Base-by-base conservation (phyloP, 2,888 invertebrate genomes). In the Lysandra coridon region DNA sequence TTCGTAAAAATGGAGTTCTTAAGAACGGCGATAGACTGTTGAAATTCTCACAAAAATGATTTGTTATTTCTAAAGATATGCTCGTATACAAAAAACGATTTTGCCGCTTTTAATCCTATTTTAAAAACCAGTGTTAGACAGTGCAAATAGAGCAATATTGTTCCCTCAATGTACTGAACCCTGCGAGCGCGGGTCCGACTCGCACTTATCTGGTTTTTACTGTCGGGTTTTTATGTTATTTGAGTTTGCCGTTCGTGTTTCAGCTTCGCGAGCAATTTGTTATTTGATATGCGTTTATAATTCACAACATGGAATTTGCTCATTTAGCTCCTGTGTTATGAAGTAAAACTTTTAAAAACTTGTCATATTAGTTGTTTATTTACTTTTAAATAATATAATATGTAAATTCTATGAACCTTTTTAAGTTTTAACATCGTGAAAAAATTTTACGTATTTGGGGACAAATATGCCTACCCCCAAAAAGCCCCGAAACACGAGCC, bases 281-380 rank as follows among this genome's bases (percentile, higher is more conserved):
- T 69, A 37, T 69, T 64, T 69, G 69, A 37, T 69, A 37, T 69
- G 69, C 23, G 69, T 69, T 69, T 37, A 69, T 57, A 57, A 57
- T 57, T 57, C 57, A 57, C 17, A 57, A 57, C 57, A 57, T 69
- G 33, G 33, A 33, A 69, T 69, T 69, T 69, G 14, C 69, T 37
- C 64, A 30, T 69, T 33, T 69, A 69, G 17, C 33, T 69, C 69
- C 33, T 3, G 4, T 69, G 64, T 64, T 64, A 64, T 33, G 1
- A 37, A 37, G 30, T 30, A 12, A 30, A 30, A 12, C 12, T 69
- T 33, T 69, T 0, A 14, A 69, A 14, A 17, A 14, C 14, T 64
- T 30, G 30, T 37, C 17, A 17, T 57, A 57, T 57, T 17, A 57
- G 14, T 57, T 4, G 17, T 17, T 57, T 57, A 57, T 17, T 57